Base-by-base conservation (phyloP, 2,888 invertebrate species). In the Marasmarcha lunaedactyla region DNA sequence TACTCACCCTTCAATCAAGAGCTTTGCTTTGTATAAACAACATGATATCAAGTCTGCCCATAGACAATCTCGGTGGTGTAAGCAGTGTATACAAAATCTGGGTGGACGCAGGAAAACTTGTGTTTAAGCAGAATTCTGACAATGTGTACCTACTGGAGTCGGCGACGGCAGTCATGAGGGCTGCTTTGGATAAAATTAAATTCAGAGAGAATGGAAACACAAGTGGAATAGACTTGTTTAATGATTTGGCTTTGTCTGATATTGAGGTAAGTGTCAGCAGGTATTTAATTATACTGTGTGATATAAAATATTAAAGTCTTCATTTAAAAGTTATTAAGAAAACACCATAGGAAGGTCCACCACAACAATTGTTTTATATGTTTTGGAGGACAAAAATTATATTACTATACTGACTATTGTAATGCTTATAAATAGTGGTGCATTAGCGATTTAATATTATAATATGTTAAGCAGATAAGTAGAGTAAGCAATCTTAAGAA, bases 151-250 rank as follows among this genome's bases (percentile, higher is more conserved):
- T 90, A 12, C 54, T 90, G 33, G 92, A 92, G 59, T 89, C 92
- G 1, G 86, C 89, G 1, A 90, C 91, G 0, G 87, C 90, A 2
- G 88, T 90, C 0, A 88, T 92, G 89, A 85, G 92, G 49, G 89
- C 91, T n/a, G 85, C 89, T 1, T 67, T 91, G 33, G 88, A 90
- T 54, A 89, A 88, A 70, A 79, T 92, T 36, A 88, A 88, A 47
- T 59, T 67, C n/a, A 66, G 59, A 48, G 65, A 69, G 42, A 69
- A 61, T 57, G 64, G 58, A 11, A 67, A 58, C 41, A 54, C 52
- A 10, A 58, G 48, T 53, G 61, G 65, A 34, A 62, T 57, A 46
- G 68, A 70, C 44, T 66, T 86, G 33, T 88, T 89, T 47, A 76
- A 71, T 49, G 79, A 86, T 49, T 70, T 89, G 53, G 84, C 85